These are phyloP conservation scores for Danio aesculapii DNA, from an alignment of 2,797 vertebrate species.

Conservation along the genomic window DNA sequence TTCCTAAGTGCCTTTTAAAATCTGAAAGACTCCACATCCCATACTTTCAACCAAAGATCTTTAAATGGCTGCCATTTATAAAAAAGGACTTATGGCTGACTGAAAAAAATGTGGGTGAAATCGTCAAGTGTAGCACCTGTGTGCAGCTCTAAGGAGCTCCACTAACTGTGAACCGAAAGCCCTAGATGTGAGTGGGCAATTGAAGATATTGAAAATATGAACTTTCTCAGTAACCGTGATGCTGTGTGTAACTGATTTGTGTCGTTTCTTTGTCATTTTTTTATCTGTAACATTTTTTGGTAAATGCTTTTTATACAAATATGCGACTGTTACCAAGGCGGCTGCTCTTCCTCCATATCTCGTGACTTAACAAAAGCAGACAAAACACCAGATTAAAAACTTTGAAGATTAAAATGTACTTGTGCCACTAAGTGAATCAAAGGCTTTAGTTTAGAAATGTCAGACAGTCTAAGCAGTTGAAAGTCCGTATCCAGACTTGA, in stretches of 20 bases:
- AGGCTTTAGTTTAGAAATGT: constrained; percentile 74
- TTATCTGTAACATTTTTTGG: constrained; percentile 53
- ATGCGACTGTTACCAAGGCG: constrained; percentile 70
- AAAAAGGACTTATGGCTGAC: constrained; percentile 37
- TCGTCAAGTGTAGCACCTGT: constrained; percentile 67
- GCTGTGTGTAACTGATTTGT: constrained; percentile 63
- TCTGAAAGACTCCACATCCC: not conserved
- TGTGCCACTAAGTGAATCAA: constrained; percentile 75
- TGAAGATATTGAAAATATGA: constrained; percentile 72
- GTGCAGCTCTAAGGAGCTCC: constrained; percentile 68
- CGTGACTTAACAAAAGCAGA: constrained; percentile 72
- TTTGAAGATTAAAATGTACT: constrained; percentile 80
- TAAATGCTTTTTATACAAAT: constrained; percentile 52
- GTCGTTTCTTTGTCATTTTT: constrained; percentile 57
- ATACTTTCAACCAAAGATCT: not conserved
- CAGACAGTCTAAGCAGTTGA: constrained; percentile 78
- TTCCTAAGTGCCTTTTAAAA: not conserved
- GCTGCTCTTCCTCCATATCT: constrained; percentile 55
- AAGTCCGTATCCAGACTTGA: constrained; percentile 67
- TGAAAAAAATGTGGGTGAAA: constrained; percentile 51
- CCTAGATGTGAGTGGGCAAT: constrained; percentile 64
- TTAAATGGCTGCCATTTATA: not conserved
- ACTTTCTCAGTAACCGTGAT: constrained; percentile 66
- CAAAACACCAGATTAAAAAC: constrained; percentile 78
- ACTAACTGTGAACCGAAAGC: constrained; percentile 74